These are phyloP conservation scores for Thaumatotibia leucotreta DNA, from an alignment of 1,140 invertebrate species.

Conservation along the genomic window DNA sequence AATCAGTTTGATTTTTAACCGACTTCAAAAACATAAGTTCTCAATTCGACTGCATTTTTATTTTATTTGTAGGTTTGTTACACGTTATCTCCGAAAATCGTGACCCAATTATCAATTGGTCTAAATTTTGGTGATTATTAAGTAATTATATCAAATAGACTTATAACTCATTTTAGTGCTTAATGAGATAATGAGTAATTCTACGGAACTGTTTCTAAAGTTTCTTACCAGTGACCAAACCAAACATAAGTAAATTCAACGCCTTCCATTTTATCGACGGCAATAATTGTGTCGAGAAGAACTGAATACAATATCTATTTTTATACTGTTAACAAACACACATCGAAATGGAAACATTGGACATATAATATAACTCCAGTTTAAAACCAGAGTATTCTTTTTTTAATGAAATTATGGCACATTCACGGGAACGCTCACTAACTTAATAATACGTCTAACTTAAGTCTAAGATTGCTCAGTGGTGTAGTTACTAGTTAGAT, in stretches of 20 bases:
- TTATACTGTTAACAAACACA: conserved; percentile 2
- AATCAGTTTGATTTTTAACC: too few species aligned
- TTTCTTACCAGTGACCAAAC: background rate
- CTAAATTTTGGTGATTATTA: too few species aligned
- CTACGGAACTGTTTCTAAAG: background rate
- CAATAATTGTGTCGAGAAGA: background rate
- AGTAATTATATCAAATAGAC: too few species aligned
- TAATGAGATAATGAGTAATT: too few species aligned
- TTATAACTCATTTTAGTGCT: too few species aligned
- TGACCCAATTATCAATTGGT: too few species aligned
- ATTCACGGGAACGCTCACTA: conserved; percentile 24
- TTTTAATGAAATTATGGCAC: conserved; percentile 2
- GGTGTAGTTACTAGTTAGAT: background rate
- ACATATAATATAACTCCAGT: background rate
- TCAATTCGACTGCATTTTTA: too few species aligned
- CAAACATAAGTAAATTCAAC: background rate
- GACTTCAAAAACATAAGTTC: too few species aligned
- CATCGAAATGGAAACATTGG: background rate
- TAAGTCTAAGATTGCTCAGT: conserved; percentile 23
- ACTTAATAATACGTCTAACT: conserved; percentile 30
- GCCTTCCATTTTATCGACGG: background rate
- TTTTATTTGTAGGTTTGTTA: too few species aligned
- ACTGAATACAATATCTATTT: background rate
- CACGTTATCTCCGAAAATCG: too few species aligned
- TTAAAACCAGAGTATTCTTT: background rate